Percentiles rank a stretch among this genome's conserved stretches.
Conservation (phyloP, 2,113 vertebrate species). For the Mionectes macconnelli region DNA sequence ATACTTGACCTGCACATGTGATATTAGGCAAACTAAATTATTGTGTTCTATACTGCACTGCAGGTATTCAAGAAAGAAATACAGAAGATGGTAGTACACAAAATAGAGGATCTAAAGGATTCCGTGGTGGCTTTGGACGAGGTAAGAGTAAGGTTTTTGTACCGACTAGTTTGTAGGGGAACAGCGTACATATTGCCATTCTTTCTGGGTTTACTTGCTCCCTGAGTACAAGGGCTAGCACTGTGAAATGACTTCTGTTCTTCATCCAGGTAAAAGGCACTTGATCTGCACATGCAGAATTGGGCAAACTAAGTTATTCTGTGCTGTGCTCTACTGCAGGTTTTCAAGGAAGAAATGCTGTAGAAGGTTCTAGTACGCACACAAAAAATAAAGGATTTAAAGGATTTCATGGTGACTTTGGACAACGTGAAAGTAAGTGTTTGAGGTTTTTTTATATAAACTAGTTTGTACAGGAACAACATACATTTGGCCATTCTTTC, state of each 20-base stretch:
- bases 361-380: neutral
- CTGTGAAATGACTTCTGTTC: neutral
- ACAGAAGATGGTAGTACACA: neutral
- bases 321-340: neutral
- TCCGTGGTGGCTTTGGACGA: constrained; percentile 27
- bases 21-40: neutral
- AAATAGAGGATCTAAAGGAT: constrained; percentile 32
- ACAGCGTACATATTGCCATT: neutral
- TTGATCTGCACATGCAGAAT: neutral
- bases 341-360: constrained; percentile 27
- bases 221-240: neutral
- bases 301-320: neutral
- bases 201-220: neutral
- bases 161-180: neutral
- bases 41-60: neutral
- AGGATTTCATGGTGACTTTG: constrained; percentile 41
- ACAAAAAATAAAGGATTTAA: constrained; percentile 11
- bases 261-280: neutral
- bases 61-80: constrained; percentile 53
- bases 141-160: constrained; percentile 31
- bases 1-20: neutral
- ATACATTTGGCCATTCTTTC: neutral
- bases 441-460: neutral
- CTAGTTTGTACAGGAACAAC: neutral
- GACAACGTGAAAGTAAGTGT: constrained; percentile 37